phyloP scores from a whole-genome alignment of 2,888 invertebrate species.

The Cepaea hortensis region DNA sequence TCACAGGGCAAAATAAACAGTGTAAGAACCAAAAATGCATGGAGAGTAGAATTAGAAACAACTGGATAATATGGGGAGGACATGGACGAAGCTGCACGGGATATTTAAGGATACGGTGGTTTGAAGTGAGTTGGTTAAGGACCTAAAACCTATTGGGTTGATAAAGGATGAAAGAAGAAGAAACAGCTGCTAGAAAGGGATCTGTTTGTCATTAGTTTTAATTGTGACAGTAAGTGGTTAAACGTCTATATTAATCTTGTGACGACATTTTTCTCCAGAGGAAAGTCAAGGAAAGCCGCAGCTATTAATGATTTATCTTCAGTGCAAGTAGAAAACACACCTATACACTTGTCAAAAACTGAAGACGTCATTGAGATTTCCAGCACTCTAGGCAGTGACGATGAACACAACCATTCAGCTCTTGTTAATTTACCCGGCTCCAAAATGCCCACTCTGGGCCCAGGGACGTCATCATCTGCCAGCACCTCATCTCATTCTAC shows the following conservation, averaged over 20 bases:
- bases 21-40: too few species aligned
- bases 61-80: too few species aligned
- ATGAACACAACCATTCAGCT: constrained; percentile 20
- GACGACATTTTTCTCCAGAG: constrained; percentile 5
- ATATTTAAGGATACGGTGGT: too few species aligned
- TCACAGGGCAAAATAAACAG: too few species aligned
- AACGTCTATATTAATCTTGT: neutral
- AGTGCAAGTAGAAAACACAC: neutral
- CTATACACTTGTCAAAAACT: constrained; percentile 24
- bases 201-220: neutral
- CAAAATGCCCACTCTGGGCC: neutral
- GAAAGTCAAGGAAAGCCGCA: constrained; percentile 20
- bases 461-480: neutral
- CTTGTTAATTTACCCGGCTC: constrained; percentile 12
- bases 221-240: neutral
- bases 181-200: too few species aligned
- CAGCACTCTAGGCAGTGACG: constrained; percentile 27
- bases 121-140: too few species aligned
- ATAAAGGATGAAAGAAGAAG: too few species aligned
- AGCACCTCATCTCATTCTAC: neutral
- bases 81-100: too few species aligned
- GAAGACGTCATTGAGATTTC: constrained; percentile 49
- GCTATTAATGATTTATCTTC: neutral
- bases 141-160: too few species aligned
- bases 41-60: too few species aligned